Base-by-base conservation (phyloP, 2,888 invertebrate genomes). In the Asteroscopus sphinx region DNA sequence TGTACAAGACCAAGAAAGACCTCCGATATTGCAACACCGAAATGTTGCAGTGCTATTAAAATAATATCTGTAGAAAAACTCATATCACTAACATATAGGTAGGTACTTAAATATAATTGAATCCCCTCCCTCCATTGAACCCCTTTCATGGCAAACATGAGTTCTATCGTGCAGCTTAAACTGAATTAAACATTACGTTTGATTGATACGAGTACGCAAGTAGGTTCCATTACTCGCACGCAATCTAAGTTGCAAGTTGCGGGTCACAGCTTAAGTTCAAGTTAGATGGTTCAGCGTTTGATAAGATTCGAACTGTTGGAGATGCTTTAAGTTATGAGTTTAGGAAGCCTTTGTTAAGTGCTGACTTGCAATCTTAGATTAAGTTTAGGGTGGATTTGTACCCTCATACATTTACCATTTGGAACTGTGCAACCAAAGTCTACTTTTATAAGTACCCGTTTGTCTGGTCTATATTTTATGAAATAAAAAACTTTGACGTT, bases 171-270 rank as follows among this genome's bases (percentile, higher is more conserved):
- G 26, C 41, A 59, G 58, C 69, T 63, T 69, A 41, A 58, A 68
- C 60, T 69, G 72, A 72, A 72, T 74, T 72, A 69, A 69, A 74
- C 66, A 72, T 69, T 54, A 73, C 53, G 59, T 56, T 57, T 67
- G 66, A 67, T 67, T 62, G 68, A 68, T 68, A 68, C 59, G 33
- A 46, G 63, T 54, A 40, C 51, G 64, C 54, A 51, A 66, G 44
- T 57, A 67, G 53, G 55, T 61, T 68, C 73, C 65, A 73, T 68
- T 73, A 71, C 62, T 45, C 46, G 61, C 54, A 70, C 57, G 71
- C 73, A 73, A 73, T 73, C 71, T 73, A 73, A 73, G 70, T 73
- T 71, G 65, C 62, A 64, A 65, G 40, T 65, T 58, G 58, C 48
- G 59, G 70, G 71, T 63, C 73, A 49, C 58, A 59, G 63, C 67